Conservation (phyloP, 2,888 invertebrate species). For the Steinernema carpocapsae region DNA sequence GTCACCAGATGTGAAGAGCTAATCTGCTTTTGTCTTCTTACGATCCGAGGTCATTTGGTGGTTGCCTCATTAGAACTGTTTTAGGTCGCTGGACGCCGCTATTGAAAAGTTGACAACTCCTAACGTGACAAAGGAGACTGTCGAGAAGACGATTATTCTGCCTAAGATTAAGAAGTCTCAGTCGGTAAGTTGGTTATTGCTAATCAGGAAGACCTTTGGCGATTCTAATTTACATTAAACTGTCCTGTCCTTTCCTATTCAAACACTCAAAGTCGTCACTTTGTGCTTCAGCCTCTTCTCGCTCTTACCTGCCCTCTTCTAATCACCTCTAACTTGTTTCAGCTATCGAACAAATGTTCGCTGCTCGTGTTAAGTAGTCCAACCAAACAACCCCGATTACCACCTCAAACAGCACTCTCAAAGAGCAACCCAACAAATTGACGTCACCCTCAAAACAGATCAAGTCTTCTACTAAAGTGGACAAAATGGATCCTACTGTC, state of each 20-base stretch:
- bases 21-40: neutral
- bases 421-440: too few relatives aligned
- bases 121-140: neutral
- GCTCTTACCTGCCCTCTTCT: neutral
- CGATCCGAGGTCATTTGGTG: too few relatives aligned
- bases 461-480: neutral
- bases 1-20: constrained; percentile 11
- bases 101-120: neutral
- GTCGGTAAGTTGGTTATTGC: constrained; percentile 14
- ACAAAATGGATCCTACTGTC: neutral
- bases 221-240: too few relatives aligned
- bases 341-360: constrained; percentile 24
- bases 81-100: constrained; percentile 16
- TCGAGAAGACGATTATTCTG: neutral
- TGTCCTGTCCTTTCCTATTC: too few relatives aligned
- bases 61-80: neutral
- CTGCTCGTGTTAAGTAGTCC: constrained; percentile 9
- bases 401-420: neutral
- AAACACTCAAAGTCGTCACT: too few relatives aligned
- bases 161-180: constrained; percentile 6
- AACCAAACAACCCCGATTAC: neutral
- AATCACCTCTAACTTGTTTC: constrained; percentile 5
- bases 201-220: too few relatives aligned
- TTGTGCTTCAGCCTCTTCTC: too few relatives aligned
- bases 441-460: too few relatives aligned